Evolutionary conservation across 1,140 invertebrate species (phyloP), one percentile per base, ranked within the genome.

Genomic region (Physella acuta): DNA sequence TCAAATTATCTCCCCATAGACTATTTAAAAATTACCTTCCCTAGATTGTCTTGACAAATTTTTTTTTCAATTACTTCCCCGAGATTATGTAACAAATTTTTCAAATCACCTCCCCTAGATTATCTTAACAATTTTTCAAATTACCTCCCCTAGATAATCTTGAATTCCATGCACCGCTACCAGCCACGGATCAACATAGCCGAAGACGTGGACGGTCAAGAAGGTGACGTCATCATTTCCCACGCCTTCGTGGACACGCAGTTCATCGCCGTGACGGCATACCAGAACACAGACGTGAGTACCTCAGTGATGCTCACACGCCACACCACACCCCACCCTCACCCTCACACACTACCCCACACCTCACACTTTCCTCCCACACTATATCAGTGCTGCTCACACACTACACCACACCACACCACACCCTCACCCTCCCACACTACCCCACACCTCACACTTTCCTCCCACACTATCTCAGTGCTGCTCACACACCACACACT

Each of bases 191-290:
- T 84, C 17, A 75, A 79, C 62, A 69, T 84, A 26, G 72, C 75
- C 17, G 74, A 77, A 52, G 72, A 76, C 36, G 33, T 26, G 37
- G 52, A 70, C 51, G 77, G 33, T 59, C 62, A 66, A 56, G 55
- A 60, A 60, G 72, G 59, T 58, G 66, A 56, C 68, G 33, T 44
- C 3, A 33, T 71, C 1, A 55, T 71, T 16, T 49, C 94, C 0
- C 98, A 98, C 85, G 90, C 94, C 24, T 99, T 98, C 84, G 88
- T 91, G 0, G 97, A 99, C 85, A 99, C 97, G 0, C 91, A 92
- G 69, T 99, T 99, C 85, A 98, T 95, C 16, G 97, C 96, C 0
- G 97, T 99, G 3, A 99, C 97, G 0, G 97, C 97, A 3, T 99
- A 99, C 85, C 97, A 99, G 85, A 99, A 99, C 85, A 96, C 99